Evolutionary conservation across 1,140 invertebrate genomes (phyloP).

Genomic region (Steinernema feltiae): DNA sequence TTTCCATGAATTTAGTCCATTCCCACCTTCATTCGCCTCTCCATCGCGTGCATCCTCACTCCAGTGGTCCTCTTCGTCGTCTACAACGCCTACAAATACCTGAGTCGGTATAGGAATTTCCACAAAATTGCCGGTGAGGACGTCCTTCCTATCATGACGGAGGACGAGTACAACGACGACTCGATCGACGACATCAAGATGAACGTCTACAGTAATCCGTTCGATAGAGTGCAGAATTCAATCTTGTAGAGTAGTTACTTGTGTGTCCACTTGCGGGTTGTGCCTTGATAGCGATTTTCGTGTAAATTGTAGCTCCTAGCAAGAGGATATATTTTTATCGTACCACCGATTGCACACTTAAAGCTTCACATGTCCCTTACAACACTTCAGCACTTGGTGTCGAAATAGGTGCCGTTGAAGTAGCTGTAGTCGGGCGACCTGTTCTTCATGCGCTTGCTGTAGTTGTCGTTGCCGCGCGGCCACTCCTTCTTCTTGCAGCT

Average conservation of each 20-base stretch:
- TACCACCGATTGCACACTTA: too few relatives aligned
- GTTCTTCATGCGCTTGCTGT: background rate
- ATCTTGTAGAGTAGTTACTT: background rate
- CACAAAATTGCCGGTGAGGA: background rate
- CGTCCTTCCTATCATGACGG: background rate
- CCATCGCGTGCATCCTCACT: background rate
- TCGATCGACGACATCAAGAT: slow-evolving; percentile 11
- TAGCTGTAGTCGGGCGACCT: background rate
- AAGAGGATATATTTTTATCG: too few relatives aligned
- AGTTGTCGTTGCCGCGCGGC: background rate
- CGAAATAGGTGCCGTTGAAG: background rate
- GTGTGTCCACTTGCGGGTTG: background rate
- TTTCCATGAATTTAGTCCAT: background rate
- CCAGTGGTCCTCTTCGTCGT: background rate
- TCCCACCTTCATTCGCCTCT: background rate
- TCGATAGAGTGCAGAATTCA: background rate
- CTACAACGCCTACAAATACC: background rate
- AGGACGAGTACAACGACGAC: slow-evolving; percentile 9
- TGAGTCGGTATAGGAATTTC: background rate
- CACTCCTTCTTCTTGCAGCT: slow-evolving; percentile 75
- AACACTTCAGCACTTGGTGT: slow-evolving; percentile 4
- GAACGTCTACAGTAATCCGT: background rate
- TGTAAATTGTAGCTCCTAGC: too few relatives aligned
- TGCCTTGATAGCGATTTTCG: background rate
- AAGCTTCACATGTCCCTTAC: too few relatives aligned